Evolutionary conservation across 2,113 vertebrate genomes (phyloP), one percentile per base, ranked within the genome.

Genomic region (Scortum barcoo): DNA sequence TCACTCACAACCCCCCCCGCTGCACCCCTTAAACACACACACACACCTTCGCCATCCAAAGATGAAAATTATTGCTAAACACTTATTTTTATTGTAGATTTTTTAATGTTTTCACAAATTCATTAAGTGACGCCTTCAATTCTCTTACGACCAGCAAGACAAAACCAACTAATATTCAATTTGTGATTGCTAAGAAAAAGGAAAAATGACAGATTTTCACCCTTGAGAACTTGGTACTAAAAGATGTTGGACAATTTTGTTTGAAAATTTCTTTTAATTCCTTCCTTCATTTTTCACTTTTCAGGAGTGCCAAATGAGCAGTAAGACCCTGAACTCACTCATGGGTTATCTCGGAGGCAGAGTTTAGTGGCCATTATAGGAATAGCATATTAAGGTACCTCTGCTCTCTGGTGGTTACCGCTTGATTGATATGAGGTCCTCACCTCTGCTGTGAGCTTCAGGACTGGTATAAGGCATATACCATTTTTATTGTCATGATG

Each of bases 401-500:
- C 20, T 24, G 24, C 36, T 78, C 48, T 67, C 30, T 76, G 54
- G 54, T 69, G 68, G 63, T 65, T 72, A 19, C 24, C 48, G 38
- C n/a, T 56, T 83, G 80, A 91, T 69, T 71, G 56, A 90, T 80
- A 57, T 7, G 1, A 71, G 57, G 36, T 81, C 44, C 74, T 88
- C 70, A 67, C 40, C 53, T 68, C 78, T 66, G 19, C 22, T 75
- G 13, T 72, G 57, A 51, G 72, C 33, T 62, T 76, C 13, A 70
- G 56, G 69, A 79, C 62, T 48, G 22, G 36, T 48, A 50, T 76
- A 86, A 73, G 24, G n/a, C 60, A 38, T 80, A 71, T 44, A 67
- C 13, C 46, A 56, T 83, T 82, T 88, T 81, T 85, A 90, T 66
- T 65, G 73, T 66, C 63, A 68, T 68, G 75, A 84, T 75, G 58